phyloP scores from a whole-genome alignment of 2,113 vertebrate genomes.

The Mesembrinibis cayennensis region DNA sequence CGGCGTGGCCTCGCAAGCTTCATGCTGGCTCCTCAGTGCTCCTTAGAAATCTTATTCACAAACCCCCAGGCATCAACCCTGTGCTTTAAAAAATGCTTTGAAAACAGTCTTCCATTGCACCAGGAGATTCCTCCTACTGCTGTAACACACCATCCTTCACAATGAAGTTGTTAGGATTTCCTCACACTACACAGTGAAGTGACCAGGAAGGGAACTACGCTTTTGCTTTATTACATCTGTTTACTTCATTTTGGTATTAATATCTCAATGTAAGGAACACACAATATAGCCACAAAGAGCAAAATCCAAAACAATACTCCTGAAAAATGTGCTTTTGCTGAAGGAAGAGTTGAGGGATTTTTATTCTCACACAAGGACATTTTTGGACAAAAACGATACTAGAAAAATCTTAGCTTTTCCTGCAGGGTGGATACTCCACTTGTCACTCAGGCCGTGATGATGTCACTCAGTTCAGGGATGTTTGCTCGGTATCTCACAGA shows the following conservation, averaged over 20 bases:
- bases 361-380: neutral
- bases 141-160: neutral
- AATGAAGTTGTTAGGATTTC: neutral
- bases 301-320: neutral
- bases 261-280: neutral
- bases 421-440: neutral
- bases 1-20: neutral
- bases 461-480: too few species aligned
- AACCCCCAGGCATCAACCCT: rapidly evolving
- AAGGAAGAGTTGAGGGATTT: neutral
- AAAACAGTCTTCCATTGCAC: rapidly evolving
- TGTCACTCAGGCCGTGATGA: neutral
- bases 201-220: neutral
- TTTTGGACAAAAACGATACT: neutral
- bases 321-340: neutral
- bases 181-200: rapidly evolving
- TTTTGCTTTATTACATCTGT: neutral
- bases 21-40: neutral
- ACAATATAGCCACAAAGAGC: neutral
- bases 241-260: neutral
- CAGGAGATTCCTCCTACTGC: neutral
- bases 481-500: neutral
- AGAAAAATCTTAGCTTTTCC: neutral
- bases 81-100: neutral
- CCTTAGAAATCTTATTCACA: too few species aligned